Evolutionary conservation across 2,797 vertebrate genomes (phyloP).

Genomic region (Danio aesculapii): DNA sequence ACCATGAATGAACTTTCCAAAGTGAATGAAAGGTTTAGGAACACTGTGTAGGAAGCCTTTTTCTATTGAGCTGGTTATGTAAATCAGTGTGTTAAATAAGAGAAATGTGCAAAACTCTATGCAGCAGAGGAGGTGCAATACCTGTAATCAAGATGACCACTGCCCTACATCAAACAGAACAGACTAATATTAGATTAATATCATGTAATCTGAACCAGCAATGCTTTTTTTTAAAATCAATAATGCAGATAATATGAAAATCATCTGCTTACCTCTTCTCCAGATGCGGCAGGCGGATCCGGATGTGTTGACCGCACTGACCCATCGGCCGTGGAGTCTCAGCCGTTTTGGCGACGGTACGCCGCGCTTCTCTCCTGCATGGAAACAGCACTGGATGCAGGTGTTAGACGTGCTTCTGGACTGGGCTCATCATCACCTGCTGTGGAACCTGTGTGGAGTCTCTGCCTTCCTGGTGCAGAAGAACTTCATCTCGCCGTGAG

Average conservation of each 20-base stretch:
- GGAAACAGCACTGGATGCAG: conserved; percentile 82
- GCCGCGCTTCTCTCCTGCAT: conserved; percentile 76
- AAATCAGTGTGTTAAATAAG: too few species aligned
- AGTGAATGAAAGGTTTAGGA: too few species aligned
- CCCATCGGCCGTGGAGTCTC: conserved; percentile 91
- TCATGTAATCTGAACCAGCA: too few species aligned
- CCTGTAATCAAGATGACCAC: too few species aligned
- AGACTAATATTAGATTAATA: too few species aligned
- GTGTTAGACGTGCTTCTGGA: conserved; percentile 86
- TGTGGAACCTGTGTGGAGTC: conserved; percentile 92
- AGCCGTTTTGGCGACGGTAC: conserved; percentile 85
- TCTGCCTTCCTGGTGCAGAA: conserved; percentile 95
- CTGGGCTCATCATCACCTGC: conserved; percentile 89
- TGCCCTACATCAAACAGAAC: too few species aligned
- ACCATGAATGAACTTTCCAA: too few species aligned
- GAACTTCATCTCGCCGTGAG: conserved; percentile 91
- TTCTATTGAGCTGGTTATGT: too few species aligned
- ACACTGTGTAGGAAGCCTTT: too few species aligned
- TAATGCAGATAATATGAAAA: not conserved
- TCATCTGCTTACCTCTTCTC: not conserved
- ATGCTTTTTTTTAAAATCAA: not conserved
- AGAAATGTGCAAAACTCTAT: too few species aligned
- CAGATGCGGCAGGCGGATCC: conserved; percentile 93
- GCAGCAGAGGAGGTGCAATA: too few species aligned
- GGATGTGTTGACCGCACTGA: conserved; percentile 90